Evolutionary conservation across 2,888 invertebrate genomes (phyloP), one percentile per base, ranked within the genome.

Genomic region (Stenodema calcarata): DNA sequence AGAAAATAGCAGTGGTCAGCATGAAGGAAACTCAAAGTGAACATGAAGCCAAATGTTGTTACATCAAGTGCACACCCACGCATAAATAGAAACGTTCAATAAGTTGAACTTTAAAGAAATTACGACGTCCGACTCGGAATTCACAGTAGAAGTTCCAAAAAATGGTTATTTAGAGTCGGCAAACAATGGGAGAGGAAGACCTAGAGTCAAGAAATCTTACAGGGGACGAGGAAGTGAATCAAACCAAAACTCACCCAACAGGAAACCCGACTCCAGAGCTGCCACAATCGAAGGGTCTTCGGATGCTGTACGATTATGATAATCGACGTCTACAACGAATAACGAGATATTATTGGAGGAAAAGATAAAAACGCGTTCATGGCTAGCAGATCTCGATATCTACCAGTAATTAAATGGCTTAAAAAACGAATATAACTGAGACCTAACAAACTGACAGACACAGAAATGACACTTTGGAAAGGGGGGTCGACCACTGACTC

Each of bases 231-330:
- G 62, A 62, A 62, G 73, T 73, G 35, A 73, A 73, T 73, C 35
- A 73, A 73, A 30, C 41, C 35, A 30, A 73, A 73, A 73, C 73
- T 73, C 73, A 73, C 73, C 73, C 73, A 41, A 73, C 73, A 41
- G 73, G 73, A 41, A 73, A 73, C 73, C 30, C 7, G 62, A 62
- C 62, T 62, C 23, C 62, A 23, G 62, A 62, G 23, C 23, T 62
- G 11, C 62, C 11, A 62, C 62, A 23, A 62, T 9, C 62, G 23
- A 50, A n/a, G 18, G 11, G 27, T 62, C 62, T 62, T 62, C 27
- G 62, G 62, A 62, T 62, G 62, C 62, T 23, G 62, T 9, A 18
- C 3, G 62, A 62, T 11, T 7, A 2, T 7, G 35, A 41, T 14
- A 4, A n/a, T 35, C 2, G 35, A 18, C n/a, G 30, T 30, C 73